phyloP scores from a whole-genome alignment of 2,888 invertebrate genomes.

The Spisula subtruncata region DNA sequence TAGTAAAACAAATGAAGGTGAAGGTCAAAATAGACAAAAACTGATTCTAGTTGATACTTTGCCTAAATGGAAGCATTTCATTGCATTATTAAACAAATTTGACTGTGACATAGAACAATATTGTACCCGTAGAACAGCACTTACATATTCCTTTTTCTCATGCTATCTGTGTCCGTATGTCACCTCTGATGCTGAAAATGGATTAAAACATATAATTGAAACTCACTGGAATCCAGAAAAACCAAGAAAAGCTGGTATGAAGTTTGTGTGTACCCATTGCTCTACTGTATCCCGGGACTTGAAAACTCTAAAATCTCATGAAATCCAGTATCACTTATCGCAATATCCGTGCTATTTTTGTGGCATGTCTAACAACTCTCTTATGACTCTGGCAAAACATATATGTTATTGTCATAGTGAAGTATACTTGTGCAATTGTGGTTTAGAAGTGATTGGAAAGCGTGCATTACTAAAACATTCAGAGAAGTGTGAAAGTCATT shows the following conservation, averaged over 20 bases:
- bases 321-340: conserved; percentile 15
- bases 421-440: conserved; percentile 11
- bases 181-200: not conserved
- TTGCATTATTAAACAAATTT: not conserved
- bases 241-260: not conserved
- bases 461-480: conserved; percentile 12
- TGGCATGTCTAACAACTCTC: not conserved
- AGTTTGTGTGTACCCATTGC: conserved; percentile 29
- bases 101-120: not conserved
- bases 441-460: not conserved
- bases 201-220: not conserved
- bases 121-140: not conserved
- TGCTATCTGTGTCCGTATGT: not conserved
- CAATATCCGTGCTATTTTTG: conserved; percentile 43
- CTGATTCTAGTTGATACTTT: not conserved
- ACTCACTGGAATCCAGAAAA: not conserved
- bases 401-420: not conserved
- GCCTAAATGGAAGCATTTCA: not conserved
- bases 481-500: not conserved
- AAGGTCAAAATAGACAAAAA: too few relatives aligned
- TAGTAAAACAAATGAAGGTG: too few relatives aligned
- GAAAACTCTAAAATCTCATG: not conserved
- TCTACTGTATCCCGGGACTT: not conserved
- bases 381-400: not conserved
- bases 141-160: not conserved